Percentiles rank a stretch among this genome's conserved stretches.
These are phyloP conservation scores for Tineola bisselliella DNA, from an alignment of 2,888 invertebrate genomes.

Conservation along the genomic window DNA sequence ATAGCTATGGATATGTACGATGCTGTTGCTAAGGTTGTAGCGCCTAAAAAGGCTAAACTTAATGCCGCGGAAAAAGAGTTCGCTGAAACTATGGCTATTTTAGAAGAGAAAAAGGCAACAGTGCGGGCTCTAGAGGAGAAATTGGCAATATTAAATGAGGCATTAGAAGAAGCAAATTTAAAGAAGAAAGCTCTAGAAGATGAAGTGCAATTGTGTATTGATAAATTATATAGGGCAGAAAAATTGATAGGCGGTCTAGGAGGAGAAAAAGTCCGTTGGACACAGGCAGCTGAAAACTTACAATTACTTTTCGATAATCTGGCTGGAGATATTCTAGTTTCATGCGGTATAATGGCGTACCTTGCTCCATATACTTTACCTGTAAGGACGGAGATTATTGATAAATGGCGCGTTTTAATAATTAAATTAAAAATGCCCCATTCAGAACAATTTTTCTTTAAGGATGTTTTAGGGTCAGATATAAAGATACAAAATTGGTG, in stretches of 20 bases:
- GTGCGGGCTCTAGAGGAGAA: slow-evolving; percentile 80
- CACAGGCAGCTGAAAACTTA: slow-evolving; percentile 76
- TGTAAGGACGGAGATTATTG: slow-evolving; percentile 68
- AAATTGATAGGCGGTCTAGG: slow-evolving; percentile 89
- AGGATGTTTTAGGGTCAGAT: slow-evolving; percentile 81
- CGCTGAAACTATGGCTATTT: slow-evolving; percentile 82
- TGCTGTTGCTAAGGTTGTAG: slow-evolving; percentile 81
- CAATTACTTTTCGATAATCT: slow-evolving; percentile 81
- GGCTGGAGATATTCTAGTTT: slow-evolving; percentile 89
- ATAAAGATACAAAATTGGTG: slow-evolving; percentile 90
- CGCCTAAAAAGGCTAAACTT: slow-evolving; percentile 86
- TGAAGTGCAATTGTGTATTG: slow-evolving; percentile 81
- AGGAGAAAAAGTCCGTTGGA: slow-evolving; percentile 90
- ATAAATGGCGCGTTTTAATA: slow-evolving; percentile 79
- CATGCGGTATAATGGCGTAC: slow-evolving; percentile 90
- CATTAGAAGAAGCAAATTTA: slow-evolving; percentile 71
- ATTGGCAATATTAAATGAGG: slow-evolving; percentile 75
- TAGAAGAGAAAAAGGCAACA: slow-evolving; percentile 84
- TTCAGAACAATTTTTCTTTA: slow-evolving; percentile 77
- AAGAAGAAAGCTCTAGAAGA: slow-evolving; percentile 76
- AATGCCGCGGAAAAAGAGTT: slow-evolving; percentile 84
- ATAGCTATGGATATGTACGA: slow-evolving; percentile 91
- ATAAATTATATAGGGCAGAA: slow-evolving; percentile 86
- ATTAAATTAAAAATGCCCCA: slow-evolving; percentile 78
- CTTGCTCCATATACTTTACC: slow-evolving; percentile 84